Percentiles rank a stretch among this genome's conserved stretches.
Evolutionary conservation across 2,797 vertebrate genomes (phyloP).

Genomic region (Peromyscus aztecus): DNA sequence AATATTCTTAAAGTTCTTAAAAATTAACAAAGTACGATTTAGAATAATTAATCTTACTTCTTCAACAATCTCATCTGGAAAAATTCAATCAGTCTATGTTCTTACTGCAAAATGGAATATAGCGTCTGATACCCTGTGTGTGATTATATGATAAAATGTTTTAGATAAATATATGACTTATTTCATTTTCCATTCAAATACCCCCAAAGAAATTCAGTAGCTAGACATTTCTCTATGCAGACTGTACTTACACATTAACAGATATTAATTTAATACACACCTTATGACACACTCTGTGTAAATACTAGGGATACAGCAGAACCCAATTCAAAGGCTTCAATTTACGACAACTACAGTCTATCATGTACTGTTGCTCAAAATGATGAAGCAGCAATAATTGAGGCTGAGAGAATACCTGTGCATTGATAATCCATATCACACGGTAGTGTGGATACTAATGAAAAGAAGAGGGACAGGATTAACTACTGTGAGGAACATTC

Average conservation of each 20-base stretch:
- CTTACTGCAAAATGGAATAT: not conserved
- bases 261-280: not conserved
- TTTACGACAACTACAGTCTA: not conserved
- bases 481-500: not conserved
- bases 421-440: not conserved
- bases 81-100: slow-evolving; percentile 33
- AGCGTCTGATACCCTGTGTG: not conserved
- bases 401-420: not conserved
- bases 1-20: slow-evolving; percentile 41
- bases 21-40: slow-evolving; percentile 53
- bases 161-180: slow-evolving; percentile 11
- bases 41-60: slow-evolving; percentile 36
- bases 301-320: not conserved
- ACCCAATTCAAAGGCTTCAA: not conserved
- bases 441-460: not conserved
- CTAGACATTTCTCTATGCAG: not conserved
- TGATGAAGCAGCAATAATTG: not conserved
- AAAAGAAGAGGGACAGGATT: not conserved
- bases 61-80: not conserved
- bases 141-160: not conserved
- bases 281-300: not conserved
- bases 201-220: not conserved
- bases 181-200: not conserved
- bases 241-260: not conserved
- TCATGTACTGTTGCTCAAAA: not conserved